Conservation (phyloP, 2,888 invertebrate genomes). For the Isoperla grammatica region DNA sequence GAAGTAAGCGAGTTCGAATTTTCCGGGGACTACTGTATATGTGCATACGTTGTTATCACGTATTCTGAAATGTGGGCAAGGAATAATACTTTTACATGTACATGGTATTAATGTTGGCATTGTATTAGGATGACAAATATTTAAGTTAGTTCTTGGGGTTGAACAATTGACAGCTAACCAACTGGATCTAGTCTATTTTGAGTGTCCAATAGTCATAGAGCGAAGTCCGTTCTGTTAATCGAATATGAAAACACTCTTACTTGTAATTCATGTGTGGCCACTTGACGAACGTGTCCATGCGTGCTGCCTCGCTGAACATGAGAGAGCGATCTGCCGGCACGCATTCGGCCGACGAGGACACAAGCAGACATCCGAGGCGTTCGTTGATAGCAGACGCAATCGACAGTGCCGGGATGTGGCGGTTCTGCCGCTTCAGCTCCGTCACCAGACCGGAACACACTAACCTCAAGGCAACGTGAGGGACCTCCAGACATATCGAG, state of each 20-base stretch:
- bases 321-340: constrained; percentile 50
- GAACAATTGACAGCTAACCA: too few species aligned
- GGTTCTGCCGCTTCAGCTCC: constrained; percentile 75
- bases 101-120: too few species aligned
- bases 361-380: constrained; percentile 71
- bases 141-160: too few species aligned
- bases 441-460: constrained; percentile 74
- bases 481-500: constrained; percentile 76
- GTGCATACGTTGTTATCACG: too few species aligned
- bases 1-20: too few species aligned
- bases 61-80: too few species aligned
- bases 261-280: constrained; percentile 98
- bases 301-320: constrained; percentile 90
- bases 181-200: too few species aligned
- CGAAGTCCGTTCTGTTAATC: too few species aligned
- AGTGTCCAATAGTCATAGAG: too few species aligned
- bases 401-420: constrained; percentile 78
- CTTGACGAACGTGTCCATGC: constrained; percentile 83
- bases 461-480: constrained; percentile 70
- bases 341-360: constrained; percentile 44
- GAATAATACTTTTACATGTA: too few species aligned
- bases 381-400: constrained; percentile 87
- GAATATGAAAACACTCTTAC: constrained; percentile 47
- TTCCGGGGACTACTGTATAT: too few species aligned
- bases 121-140: too few species aligned